Percentiles rank a stretch among this genome's conserved stretches.
Evolutionary conservation across 2,797 vertebrate genomes (phyloP).

Genomic region (Menidia menidia): DNA sequence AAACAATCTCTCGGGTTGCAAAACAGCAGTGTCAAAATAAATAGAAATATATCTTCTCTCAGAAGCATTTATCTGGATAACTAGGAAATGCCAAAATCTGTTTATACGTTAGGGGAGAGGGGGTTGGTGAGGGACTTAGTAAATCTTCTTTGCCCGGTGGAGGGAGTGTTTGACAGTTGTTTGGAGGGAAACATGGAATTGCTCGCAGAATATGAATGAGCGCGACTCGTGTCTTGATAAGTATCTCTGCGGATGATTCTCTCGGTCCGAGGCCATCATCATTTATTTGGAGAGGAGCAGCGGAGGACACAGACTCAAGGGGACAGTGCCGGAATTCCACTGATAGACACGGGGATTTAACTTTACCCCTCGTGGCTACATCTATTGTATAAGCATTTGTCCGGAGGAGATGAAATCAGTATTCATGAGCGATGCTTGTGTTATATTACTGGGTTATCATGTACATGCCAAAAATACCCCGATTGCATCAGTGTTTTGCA

Average conservation of each 20-base stretch:
- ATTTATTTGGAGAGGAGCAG: slow-evolving; percentile 55
- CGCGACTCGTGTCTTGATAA: slow-evolving; percentile 28
- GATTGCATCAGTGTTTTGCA: slow-evolving; percentile 24
- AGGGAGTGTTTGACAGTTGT: slow-evolving; percentile 44
- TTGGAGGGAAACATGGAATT: slow-evolving; percentile 49
- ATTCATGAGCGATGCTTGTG: slow-evolving; percentile 45
- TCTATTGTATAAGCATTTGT: slow-evolving; percentile 13
- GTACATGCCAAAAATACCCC: slow-evolving; percentile 24
- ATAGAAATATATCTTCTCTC: slow-evolving; percentile 39
- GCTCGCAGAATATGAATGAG: slow-evolving; percentile 63
- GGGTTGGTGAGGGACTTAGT: slow-evolving; percentile 30
- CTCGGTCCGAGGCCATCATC: slow-evolving; percentile 58
- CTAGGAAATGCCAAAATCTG: slow-evolving; percentile 29
- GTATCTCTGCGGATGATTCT: slow-evolving; percentile 58
- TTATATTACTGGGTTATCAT: slow-evolving; percentile 24
- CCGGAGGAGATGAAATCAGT: slow-evolving; percentile 44
- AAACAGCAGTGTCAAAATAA: slow-evolving; percentile 40
- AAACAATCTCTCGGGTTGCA: slow-evolving; percentile 5
- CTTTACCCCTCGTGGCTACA: slow-evolving; percentile 22
- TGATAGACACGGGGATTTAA: slow-evolving; percentile 51
- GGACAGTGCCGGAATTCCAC: slow-evolving; percentile 38
- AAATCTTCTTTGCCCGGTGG: slow-evolving; percentile 32
- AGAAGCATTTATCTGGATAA: slow-evolving; percentile 49
- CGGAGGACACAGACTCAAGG: slow-evolving; percentile 42
- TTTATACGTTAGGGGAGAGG: slow-evolving; percentile 36